Base-by-base conservation (phyloP, 2,797 vertebrate genomes). In the Pristis pectinata region DNA sequence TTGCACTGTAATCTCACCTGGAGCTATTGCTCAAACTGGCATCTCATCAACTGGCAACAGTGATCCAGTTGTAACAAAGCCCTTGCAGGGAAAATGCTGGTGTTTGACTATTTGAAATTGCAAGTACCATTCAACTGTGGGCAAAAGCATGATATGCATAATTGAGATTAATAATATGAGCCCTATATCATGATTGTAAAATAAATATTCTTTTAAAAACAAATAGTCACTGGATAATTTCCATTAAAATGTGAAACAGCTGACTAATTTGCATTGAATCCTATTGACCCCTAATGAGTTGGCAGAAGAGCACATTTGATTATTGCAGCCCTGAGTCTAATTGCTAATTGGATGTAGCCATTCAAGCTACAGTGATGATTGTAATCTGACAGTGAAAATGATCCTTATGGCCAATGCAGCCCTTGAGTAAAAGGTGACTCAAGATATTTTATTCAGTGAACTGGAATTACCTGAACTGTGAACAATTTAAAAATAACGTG, bases 191-290 rank as follows among this genome's bases (percentile, higher is more conserved):
- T 56, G 44, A 34, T 34, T 74, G 67, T 76, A 76, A 94, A 94
- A 94, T 94, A 94, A 94, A 94, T 94, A 94, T 34, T 44, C 44
- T 34, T 76, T 94, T 76, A 70, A 94, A 94, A 64, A 94, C 53
- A 76, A 74, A 94, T 74, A 93, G 64, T 94, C 49, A 22, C 2
- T 49, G 1, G 92, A 53, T 53, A 74, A 74, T 94, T 94, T 94
- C 70, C 92, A 94, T 76, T 27, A 94, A 94, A 94, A 74, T 94
- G 27, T 53, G 44, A 94, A 94, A 53, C 70, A 76, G 24, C 92
- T 94, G 92, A 76, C 44, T 94, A 74, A 76, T 76, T 94, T 94
- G 92, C 92, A 94, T 53, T 76, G 44, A 74, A 53, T 94, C 13
- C 13, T 94, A 94, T 76, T 94, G 92, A 74, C 70, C 67, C 30